Base-by-base conservation (phyloP, 2,888 invertebrate genomes). In the Ecliptopera silaceata region DNA sequence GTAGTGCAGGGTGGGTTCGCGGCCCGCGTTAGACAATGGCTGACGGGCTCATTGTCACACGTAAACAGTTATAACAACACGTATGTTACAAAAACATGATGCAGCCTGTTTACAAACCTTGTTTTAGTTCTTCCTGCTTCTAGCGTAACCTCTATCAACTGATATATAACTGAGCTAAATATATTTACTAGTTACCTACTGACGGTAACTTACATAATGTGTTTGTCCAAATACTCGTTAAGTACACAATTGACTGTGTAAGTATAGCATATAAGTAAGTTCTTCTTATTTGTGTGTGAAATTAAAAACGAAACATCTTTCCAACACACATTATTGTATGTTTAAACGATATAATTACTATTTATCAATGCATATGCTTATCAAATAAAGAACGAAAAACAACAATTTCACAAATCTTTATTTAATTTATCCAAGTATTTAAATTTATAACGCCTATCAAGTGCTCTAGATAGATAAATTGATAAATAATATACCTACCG, bases 31-130 rank as follows among this genome's bases (percentile, higher is more conserved):
- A 41, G 18, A 49, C 53, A 58, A 58, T 53, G 49, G 26, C 52
- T 50, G 51, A 34, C 50, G 26, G 2, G 32, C 47, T 44, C 70
- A 80, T 81, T 80, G 81, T 80, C 56, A 63, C 71, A 66, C 69
- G 69, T 72, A 70, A 72, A 75, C 70, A 70, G 73, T 76, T 77
- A 74, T 77, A 72, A 76, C 36, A 56, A 45, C 56, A 50, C 45
- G 12, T 31, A 39, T 57, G 52, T 52, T 57, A 39, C 47, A 44
- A 57, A 52, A 57, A 57, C 57, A 52, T 18, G 6, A 34, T 34
- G 31, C 22, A 43, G 39, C 46, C 29, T 57, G 44, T 57, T 57
- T 57, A 52, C 44, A 57, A 52, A 57, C 17, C 13, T 44, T 13
- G 52, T 6, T 12, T 57, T 34, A 29, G 4, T 39, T 41, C 38